Conservation (phyloP, 2,888 invertebrate species). For the Allygus modestus region DNA sequence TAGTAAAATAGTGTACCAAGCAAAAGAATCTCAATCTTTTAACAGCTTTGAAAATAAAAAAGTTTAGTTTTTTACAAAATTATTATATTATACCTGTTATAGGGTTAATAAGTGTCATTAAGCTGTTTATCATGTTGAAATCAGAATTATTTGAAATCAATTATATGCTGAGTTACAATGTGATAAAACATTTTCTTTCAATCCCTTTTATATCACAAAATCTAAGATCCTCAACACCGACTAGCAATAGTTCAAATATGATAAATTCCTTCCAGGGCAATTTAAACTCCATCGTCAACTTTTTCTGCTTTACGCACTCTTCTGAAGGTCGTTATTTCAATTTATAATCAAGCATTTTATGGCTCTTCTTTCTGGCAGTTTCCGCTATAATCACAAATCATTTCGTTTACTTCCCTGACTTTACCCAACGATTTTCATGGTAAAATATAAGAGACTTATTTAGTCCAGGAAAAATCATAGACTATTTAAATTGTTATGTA, state of each 20-base stretch:
- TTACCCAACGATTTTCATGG: neutral
- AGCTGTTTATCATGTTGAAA: too few relatives aligned
- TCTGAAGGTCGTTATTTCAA: constrained; percentile 1
- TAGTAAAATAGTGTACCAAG: too few relatives aligned
- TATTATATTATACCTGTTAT: too few relatives aligned
- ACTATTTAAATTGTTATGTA: too few relatives aligned
- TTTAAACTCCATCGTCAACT: neutral
- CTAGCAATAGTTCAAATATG: neutral
- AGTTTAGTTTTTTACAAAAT: too few relatives aligned
- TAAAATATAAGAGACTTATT: neutral
- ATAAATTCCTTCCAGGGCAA: neutral
- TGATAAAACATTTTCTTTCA: too few relatives aligned
- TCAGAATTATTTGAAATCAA: too few relatives aligned
- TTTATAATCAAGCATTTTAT: constrained; percentile 24
- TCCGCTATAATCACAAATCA: constrained; percentile 19
- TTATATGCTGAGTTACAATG: too few relatives aligned
- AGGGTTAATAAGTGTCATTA: too few relatives aligned
- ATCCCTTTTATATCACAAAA: too few relatives aligned
- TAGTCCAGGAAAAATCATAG: neutral
- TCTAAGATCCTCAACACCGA: neutral
- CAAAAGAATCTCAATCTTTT: too few relatives aligned
- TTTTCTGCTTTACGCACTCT: neutral
- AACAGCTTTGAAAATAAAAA: too few relatives aligned
- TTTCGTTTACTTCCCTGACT: neutral
- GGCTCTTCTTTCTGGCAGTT: constrained; percentile 38